These are phyloP conservation scores for Hemaris fuciformis DNA, from an alignment of 2,888 invertebrate genomes.

Conservation along the genomic window DNA sequence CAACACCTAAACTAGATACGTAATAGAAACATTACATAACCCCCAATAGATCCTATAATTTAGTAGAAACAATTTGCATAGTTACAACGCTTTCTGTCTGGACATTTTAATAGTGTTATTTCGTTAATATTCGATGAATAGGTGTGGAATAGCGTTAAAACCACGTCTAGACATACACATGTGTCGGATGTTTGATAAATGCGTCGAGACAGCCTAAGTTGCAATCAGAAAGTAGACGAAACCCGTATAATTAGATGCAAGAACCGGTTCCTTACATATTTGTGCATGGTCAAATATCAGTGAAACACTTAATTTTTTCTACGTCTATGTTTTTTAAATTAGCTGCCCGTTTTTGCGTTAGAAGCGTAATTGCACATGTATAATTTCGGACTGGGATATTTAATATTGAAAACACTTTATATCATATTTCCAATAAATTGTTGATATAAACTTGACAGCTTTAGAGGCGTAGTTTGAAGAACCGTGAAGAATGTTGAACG, in stretches of 20 bases:
- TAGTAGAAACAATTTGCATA: background rate
- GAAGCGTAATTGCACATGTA: too few species aligned
- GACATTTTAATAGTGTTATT: background rate
- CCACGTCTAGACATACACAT: background rate
- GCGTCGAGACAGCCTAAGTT: slow-evolving; percentile 21
- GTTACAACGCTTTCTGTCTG: background rate
- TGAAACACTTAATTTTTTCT: slow-evolving; percentile 10
- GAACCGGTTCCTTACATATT: background rate
- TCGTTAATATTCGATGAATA: background rate
- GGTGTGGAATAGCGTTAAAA: background rate
- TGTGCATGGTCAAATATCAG: slow-evolving; percentile 4
- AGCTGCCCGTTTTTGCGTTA: background rate
- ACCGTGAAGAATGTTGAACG: too few species aligned
- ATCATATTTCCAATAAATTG: background rate
- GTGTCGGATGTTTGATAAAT: slow-evolving; percentile 7
- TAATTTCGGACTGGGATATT: background rate
- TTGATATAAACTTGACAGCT: too few species aligned
- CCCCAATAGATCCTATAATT: background rate
- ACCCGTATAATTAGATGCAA: slow-evolving; percentile 21
- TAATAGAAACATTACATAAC: background rate
- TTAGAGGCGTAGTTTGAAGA: too few species aligned
- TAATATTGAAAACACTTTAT: background rate
- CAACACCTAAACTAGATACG: background rate
- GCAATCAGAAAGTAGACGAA: slow-evolving; percentile 30
- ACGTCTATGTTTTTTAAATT: slow-evolving; percentile 8